Conservation (phyloP, 2,888 invertebrate species). For the Pycnomerus fuliginosus region DNA sequence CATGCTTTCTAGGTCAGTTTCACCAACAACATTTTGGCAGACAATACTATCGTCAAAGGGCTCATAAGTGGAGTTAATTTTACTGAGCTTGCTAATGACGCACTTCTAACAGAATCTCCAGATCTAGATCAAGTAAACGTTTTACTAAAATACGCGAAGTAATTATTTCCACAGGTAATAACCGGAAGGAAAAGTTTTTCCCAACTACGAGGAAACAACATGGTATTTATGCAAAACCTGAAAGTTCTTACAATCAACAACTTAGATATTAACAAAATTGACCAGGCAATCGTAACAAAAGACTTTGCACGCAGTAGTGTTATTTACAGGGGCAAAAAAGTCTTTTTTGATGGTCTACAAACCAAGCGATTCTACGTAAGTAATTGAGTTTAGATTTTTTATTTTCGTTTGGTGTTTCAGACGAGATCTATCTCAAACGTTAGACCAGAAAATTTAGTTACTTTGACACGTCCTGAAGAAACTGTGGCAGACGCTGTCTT, state of each 20-base stretch:
- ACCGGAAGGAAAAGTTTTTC: slow-evolving; percentile 40
- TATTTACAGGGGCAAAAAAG: slow-evolving; percentile 43
- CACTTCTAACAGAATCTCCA: slow-evolving; percentile 37
- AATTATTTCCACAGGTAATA: slow-evolving; percentile 31
- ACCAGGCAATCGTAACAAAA: slow-evolving; percentile 35
- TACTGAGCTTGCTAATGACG: slow-evolving; percentile 41
- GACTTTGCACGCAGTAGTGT: too few relatives aligned
- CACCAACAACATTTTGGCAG: slow-evolving; percentile 32
- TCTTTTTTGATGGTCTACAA: slow-evolving; percentile 43
- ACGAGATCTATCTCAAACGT: slow-evolving; percentile 33
- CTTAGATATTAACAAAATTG: slow-evolving; percentile 34
- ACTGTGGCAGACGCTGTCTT: slow-evolving; percentile 42
- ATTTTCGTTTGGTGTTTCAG: slow-evolving; percentile 15
- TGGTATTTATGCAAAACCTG: slow-evolving; percentile 27
- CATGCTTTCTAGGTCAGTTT: slow-evolving; percentile 36
- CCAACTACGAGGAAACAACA: slow-evolving; percentile 24
- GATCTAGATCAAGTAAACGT: slow-evolving; percentile 38
- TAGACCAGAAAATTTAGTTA: slow-evolving; percentile 41
- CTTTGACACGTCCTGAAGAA: slow-evolving; percentile 27
- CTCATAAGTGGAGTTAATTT: slow-evolving; percentile 43
- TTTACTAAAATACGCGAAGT: background rate
- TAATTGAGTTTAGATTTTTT: slow-evolving; percentile 1
- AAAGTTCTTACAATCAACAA: slow-evolving; percentile 36
- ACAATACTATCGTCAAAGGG: slow-evolving; percentile 31
- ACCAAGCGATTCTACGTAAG: slow-evolving; percentile 37